A percentile compares a stretch with the other conserved stretches of the same genome.
Conservation (phyloP, 2,888 invertebrate species). For the Mesorhabditis belari region DNA sequence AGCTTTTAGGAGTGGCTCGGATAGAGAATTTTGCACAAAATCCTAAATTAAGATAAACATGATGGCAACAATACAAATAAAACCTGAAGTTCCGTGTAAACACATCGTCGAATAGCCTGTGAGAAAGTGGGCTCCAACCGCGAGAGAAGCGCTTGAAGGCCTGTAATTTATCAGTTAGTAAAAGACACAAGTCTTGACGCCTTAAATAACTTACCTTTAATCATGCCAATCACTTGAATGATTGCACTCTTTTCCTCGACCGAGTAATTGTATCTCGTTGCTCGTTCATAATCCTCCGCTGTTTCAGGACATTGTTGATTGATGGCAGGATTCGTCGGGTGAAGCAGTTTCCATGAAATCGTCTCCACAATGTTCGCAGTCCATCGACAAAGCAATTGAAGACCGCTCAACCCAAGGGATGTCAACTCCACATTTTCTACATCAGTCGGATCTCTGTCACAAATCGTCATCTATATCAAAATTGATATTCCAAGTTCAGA, state of each 20-base stretch:
- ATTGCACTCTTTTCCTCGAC: conserved; percentile 94
- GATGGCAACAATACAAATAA: not conserved
- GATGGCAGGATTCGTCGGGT: conserved; percentile 92
- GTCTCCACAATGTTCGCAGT: conserved; percentile 78
- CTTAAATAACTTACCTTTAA: not conserved
- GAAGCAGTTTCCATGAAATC: conserved; percentile 82
- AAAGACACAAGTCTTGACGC: not conserved
- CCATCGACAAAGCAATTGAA: conserved; percentile 90
- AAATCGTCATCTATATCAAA: not conserved
- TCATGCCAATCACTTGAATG: conserved; percentile 70
- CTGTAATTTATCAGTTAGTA: conserved; percentile 99
- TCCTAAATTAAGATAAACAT: not conserved
- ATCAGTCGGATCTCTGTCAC: conserved; percentile 72
- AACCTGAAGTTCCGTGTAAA: not conserved
- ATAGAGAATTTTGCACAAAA: conserved; percentile 78
- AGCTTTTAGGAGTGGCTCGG: conserved; percentile 89
- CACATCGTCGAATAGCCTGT: conserved; percentile 68
- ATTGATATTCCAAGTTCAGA: not conserved
- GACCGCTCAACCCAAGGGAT: conserved; percentile 17
- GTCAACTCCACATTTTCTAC: not conserved
- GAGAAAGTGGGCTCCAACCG: conserved; percentile 94
- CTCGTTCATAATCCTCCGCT: conserved; percentile 95
- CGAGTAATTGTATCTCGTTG: conserved; percentile 82
- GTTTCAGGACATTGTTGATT: conserved; percentile 80
- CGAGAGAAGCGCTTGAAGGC: conserved; percentile 88